Evolutionary conservation across 2,797 vertebrate species (phyloP).

Genomic region (Neosilurus hyrtlii): DNA sequence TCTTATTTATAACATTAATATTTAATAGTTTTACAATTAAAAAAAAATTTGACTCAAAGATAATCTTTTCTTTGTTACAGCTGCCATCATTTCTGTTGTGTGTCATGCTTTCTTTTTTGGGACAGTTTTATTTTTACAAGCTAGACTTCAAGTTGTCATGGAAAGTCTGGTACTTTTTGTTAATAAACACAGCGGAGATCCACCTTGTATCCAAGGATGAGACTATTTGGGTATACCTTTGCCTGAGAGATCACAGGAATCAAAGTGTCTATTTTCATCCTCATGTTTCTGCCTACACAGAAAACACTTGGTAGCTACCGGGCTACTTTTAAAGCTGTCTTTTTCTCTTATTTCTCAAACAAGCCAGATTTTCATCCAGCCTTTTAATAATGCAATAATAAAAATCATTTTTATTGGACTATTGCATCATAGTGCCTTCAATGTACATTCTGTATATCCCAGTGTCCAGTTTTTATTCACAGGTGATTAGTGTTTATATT

Average conservation of each 20-base stretch:
- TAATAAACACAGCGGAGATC: not conserved
- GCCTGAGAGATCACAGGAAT: slow-evolving; percentile 1
- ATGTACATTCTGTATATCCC: too few species aligned
- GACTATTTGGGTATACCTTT: not conserved
- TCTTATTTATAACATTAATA: not conserved
- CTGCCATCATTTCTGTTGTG: not conserved
- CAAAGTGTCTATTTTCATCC: slow-evolving; percentile 12
- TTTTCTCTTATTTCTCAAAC: not conserved
- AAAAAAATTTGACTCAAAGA: too few species aligned
- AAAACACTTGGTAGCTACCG: too few species aligned
- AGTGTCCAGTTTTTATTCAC: too few species aligned
- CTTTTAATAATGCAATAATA: not conserved
- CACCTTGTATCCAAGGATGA: not conserved
- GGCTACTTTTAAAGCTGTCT: slow-evolving; percentile 1
- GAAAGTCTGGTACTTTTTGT: not conserved
- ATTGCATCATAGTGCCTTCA: too few species aligned
- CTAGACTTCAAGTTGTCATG: not conserved
- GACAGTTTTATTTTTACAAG: too few species aligned
- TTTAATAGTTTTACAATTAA: not conserved
- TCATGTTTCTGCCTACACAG: not conserved
- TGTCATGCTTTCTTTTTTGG: not conserved
- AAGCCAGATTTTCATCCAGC: not conserved
- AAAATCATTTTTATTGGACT: too few species aligned
- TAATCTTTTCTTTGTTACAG: not conserved
- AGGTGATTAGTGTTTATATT: too few species aligned